Evolutionary conservation across 1,140 invertebrate species (phyloP), one percentile per base, ranked within the genome.

Genomic region (Rhyzopertha dominica): DNA sequence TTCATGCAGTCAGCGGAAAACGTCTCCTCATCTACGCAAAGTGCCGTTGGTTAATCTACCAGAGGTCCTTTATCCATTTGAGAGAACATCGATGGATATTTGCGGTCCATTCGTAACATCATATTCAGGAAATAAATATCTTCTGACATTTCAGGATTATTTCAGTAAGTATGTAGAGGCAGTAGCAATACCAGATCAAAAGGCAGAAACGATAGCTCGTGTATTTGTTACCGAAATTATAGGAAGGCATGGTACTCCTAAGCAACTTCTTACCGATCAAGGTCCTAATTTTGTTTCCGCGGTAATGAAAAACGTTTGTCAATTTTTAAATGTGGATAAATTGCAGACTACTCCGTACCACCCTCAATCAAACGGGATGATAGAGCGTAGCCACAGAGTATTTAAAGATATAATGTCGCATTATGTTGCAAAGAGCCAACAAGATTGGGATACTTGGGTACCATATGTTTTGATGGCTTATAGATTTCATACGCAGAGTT

Each of bases 81-180:
- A 40, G 18, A 19, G 20, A n/a, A 17, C 16, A 10, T 13, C 38
- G n/a, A 40, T 40, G 25, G 38, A 40, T 17, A 40, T 40, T 12
- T 23, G 26, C 8, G 38, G 25, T 16, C 38, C 38, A 13, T 17
- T 40, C 4, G n/a, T 17, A 9, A 40, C 38, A 9, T 26, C 25
- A 13, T 23, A 25, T 7, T 19, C 14, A 9, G 38, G 38, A 13
- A 40, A 40, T 17, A 40, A 14, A n/a, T 26, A 40, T 40, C 13
- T 40, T 28, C 18, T 40, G 7, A 40, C 25, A 4, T 40, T 40
- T 17, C 38, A 40, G 18, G 38, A 40, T 13, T 40, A 40, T 28
- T 40, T 40, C 29, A 26, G 23, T 4, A 40, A 40, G 18, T 40
- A n/a, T n/a, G n/a, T n/a, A n/a, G n/a, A n/a, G n/a, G n/a, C n/a